Conservation (phyloP, 2,113 vertebrate genomes). For the Spermophilus dauricus region DNA sequence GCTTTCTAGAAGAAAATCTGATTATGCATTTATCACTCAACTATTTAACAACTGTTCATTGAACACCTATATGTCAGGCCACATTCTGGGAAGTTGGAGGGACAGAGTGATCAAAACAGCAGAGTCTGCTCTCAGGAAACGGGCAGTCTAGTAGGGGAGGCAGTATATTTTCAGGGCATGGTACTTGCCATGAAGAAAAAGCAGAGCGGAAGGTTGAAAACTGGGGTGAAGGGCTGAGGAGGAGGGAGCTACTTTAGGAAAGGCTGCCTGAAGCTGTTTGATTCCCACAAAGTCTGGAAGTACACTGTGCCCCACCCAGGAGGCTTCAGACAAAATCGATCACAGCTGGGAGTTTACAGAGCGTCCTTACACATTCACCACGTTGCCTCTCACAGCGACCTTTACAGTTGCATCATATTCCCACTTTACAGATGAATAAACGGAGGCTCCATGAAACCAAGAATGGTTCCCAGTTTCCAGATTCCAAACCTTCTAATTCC, state of each 20-base stretch:
- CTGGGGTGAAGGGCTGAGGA: background rate
- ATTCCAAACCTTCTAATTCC: background rate
- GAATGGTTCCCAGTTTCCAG: background rate
- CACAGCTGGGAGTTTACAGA: background rate
- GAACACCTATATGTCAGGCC: background rate
- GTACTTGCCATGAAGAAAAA: background rate
- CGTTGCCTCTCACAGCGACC: background rate
- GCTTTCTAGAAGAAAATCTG: background rate
- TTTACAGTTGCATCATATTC: background rate
- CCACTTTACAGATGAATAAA: background rate
- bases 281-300: background rate
- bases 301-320: background rate
- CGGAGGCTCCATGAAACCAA: background rate
- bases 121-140: background rate
- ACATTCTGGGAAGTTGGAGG: background rate
- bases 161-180: background rate
- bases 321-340: background rate
- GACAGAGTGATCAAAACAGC: background rate
- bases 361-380: background rate
- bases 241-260: conserved; percentile 8
- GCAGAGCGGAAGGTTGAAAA: background rate
- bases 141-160: background rate
- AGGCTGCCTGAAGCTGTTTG: background rate
- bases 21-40: background rate
- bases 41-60: background rate